phyloP scores from a whole-genome alignment of 2,797 vertebrate species.

The Rhinatrema bivittatum region DNA sequence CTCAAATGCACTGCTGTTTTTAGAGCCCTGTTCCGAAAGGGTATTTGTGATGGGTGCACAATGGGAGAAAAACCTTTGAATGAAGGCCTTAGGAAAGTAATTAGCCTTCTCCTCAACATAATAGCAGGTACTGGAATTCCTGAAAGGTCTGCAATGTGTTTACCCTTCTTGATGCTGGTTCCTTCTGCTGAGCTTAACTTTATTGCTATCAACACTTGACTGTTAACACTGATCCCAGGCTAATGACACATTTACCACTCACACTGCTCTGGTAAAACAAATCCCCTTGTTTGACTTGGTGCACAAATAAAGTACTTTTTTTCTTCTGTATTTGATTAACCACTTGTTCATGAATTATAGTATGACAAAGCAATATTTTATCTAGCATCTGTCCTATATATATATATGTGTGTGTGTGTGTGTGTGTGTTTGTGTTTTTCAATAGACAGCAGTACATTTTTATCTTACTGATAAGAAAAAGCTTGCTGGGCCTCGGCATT shows the following conservation, averaged over 20 bases:
- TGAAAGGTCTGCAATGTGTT: conserved; percentile 46
- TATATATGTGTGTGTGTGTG: too few species aligned
- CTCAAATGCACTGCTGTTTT: too few species aligned
- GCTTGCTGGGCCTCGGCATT: conserved; percentile 23
- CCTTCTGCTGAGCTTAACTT: conserved; percentile 55
- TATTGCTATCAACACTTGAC: conserved; percentile 48
- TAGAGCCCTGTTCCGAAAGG: too few species aligned
- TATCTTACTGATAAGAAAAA: conserved; percentile 11
- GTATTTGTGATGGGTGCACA: too few species aligned
- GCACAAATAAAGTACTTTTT: conserved; percentile 50
- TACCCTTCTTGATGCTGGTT: conserved; percentile 45
- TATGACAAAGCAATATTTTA: too few species aligned
- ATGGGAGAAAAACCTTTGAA: too few species aligned
- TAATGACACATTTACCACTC: conserved; percentile 58
- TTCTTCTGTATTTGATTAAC: too few species aligned
- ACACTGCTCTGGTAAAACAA: conserved; percentile 55
- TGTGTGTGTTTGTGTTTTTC: neutral
- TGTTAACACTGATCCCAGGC: conserved; percentile 49
- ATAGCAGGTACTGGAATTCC: conserved; percentile 41
- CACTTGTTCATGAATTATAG: too few species aligned
- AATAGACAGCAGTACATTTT: too few species aligned
- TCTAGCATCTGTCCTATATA: neutral
- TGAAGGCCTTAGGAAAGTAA: too few species aligned
- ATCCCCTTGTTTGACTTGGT: conserved; percentile 61
- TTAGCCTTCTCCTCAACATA: too few species aligned